Evolutionary conservation across 2,113 vertebrate species (phyloP).

Genomic region (Cariama cristata): DNA sequence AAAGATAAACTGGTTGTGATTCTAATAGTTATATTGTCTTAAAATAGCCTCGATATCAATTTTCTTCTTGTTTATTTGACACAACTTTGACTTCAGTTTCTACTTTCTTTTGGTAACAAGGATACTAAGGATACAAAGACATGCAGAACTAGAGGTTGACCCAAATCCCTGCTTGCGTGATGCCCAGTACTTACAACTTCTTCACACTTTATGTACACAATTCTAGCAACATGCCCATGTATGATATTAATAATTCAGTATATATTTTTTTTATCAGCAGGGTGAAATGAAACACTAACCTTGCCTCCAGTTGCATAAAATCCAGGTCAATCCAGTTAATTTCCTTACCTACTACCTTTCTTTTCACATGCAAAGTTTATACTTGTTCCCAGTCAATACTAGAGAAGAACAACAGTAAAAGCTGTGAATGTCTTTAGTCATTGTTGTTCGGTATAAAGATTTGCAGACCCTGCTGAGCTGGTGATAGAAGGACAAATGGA

Average conservation of each 20-base stretch:
- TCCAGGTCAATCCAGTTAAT: neutral
- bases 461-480: neutral
- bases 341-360: neutral
- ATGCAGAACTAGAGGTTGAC: neutral
- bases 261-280: neutral
- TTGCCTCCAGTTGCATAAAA: neutral
- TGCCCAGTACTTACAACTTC: neutral
- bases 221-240: neutral
- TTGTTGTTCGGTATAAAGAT: neutral
- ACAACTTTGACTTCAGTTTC: neutral
- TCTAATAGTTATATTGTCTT: neutral
- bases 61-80: neutral
- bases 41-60: neutral
- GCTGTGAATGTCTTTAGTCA: neutral
- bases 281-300: neutral
- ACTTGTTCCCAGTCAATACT: neutral
- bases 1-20: neutral
- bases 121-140: neutral
- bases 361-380: neutral
- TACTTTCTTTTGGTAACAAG: neutral
- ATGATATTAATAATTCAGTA: neutral
- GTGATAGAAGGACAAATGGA: neutral
- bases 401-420: neutral
- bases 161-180: neutral
- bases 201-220: neutral